Conservation (phyloP, 2,888 invertebrate species). For the Tinea trinotella region DNA sequence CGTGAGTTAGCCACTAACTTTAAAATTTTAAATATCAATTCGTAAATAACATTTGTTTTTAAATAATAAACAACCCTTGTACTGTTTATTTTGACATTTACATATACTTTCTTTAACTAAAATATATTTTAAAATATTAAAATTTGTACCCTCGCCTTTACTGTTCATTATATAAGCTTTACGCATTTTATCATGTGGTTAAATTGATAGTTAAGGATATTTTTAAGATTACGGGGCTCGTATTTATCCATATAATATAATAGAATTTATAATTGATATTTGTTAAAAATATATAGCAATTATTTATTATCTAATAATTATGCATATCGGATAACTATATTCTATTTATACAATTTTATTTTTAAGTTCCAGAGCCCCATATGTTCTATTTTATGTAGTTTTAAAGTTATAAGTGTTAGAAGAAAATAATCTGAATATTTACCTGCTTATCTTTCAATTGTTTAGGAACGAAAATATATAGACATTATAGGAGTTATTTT, state of each 20-base stretch:
- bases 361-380: not conserved
- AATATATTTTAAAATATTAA: not conserved
- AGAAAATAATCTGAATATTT: not conserved
- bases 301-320: no score
- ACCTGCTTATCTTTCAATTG: not conserved
- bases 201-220: slow-evolving; percentile 26
- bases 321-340: no score
- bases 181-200: slow-evolving; percentile 65
- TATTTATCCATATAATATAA: not conserved
- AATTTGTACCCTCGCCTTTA: slow-evolving; percentile 40
- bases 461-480: not conserved
- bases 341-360: no score
- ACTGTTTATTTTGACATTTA: no score
- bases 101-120: no score
- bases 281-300: no score
- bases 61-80: no score
- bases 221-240: slow-evolving; percentile 35
- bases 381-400: slow-evolving; percentile 11
- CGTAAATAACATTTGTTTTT: not conserved
- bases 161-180: slow-evolving; percentile 45
- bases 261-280: no score
- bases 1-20: slow-evolving; percentile 8
- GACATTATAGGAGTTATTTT: not conserved
- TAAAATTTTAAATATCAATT: not conserved
- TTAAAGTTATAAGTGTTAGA: slow-evolving; percentile 10